These are phyloP conservation scores for Cossypha polioptera DNA, from an alignment of 2,797 vertebrate species.

Conservation along the genomic window DNA sequence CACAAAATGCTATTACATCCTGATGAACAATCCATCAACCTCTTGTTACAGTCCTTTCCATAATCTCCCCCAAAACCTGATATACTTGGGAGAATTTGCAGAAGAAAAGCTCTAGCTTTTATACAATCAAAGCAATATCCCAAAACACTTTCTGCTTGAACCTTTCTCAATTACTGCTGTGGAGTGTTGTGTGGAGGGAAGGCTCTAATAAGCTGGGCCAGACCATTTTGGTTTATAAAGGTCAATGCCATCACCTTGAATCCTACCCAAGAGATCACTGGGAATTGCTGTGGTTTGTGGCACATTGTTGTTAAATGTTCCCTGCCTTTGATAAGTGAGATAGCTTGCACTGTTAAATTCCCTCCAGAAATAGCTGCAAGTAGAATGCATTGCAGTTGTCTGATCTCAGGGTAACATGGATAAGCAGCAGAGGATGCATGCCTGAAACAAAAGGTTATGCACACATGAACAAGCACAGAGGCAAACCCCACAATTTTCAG, in stretches of 20 bases:
- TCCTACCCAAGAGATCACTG: neutral
- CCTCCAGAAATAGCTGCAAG: constrained; percentile 40
- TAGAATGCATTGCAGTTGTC: neutral
- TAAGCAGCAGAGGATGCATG: neutral
- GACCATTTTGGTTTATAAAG: constrained; percentile 25
- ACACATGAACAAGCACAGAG: neutral
- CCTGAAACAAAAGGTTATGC: constrained; percentile 1
- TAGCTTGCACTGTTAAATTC: neutral
- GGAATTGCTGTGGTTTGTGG: neutral
- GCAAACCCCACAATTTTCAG: neutral
- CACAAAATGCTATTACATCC: neutral
- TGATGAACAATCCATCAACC: neutral
- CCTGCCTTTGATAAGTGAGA: constrained; percentile 19
- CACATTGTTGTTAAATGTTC: constrained; percentile 15
- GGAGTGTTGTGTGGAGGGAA: neutral
- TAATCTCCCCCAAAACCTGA: neutral
- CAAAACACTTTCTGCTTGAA: neutral
- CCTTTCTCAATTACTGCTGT: neutral
- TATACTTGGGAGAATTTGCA: neutral
- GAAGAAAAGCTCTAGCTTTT: neutral
- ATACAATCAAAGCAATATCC: neutral
- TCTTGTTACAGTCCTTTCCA: neutral
- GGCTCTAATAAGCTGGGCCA: neutral
- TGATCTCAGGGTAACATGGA: neutral
- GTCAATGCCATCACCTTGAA: constrained; percentile 38